Evolutionary conservation across 2,888 invertebrate genomes (phyloP), one percentile per base, ranked within the genome.

Genomic region (Suillia variegata): DNA sequence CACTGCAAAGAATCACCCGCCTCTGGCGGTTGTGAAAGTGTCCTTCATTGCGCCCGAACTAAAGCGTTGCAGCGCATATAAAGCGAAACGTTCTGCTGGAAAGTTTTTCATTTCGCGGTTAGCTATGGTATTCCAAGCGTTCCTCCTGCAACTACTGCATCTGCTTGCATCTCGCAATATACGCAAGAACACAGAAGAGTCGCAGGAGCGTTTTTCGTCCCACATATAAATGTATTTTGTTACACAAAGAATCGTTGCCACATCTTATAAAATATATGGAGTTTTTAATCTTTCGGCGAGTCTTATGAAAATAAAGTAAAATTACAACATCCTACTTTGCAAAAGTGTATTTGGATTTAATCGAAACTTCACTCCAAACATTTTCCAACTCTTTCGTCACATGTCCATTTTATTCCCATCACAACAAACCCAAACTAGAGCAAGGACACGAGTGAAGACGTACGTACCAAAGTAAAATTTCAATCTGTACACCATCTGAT

Each of bases 21-120:
- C n/a, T n/a, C n/a, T n/a, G 59, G 62, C 68, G 59, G 58, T 67
- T 67, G 62, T 65, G 64, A 70, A 45, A 45, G 17, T 45, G 45
- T 45, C 45, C 31, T 49, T 22, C 49, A 15, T 5, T 13, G 24
- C 10, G 2, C 13, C 22, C n/a, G 49, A 22, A 49, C n/a, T 12
- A 34, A 10, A 34, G 6, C 15, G 31, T 2, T 12, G 18, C 4
- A 51, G 10, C 26, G 26, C 5, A 26, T 6, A 26, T 10, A 10
- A 26, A 26, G 26, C 10, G 26, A 26, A 26, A 26, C 26, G 26
- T 15, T 31, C 50, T 20, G 15, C 15, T 21, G 38, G 10, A 71
- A 73, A 71, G 70, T 73, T 73, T 71, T 71, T 71, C 71, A 71
- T 71, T 71, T 73, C 71, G 73, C 70, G 71, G 71, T 73, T 73